phyloP scores from a whole-genome alignment of 1,140 invertebrate genomes.

The Watersipora subatra region DNA sequence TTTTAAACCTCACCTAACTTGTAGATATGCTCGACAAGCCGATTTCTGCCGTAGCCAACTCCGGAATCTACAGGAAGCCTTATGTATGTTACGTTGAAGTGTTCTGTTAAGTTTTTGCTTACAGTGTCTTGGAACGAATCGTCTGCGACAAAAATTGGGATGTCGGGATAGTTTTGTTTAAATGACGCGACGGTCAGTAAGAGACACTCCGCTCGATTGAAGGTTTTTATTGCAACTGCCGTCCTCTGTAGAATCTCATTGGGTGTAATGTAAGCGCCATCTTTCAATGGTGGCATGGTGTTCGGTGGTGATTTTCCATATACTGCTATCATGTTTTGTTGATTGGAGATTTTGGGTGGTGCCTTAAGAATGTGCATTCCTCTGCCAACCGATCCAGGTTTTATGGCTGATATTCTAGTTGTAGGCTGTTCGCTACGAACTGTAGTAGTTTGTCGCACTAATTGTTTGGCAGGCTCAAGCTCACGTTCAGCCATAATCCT shows the following conservation, averaged over 20 bases:
- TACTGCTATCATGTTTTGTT: no score
- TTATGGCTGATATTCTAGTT: no score
- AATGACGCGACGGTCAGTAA: not conserved
- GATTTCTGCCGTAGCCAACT: not conserved
- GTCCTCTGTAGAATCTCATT: not conserved
- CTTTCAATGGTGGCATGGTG: not conserved
- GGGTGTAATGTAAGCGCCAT: not conserved
- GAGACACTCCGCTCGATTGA: not conserved
- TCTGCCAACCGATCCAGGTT: no score
- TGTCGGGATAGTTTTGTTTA: not conserved
- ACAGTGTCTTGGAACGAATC: not conserved
- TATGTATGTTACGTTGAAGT: not conserved
- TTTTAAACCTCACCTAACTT: no score
- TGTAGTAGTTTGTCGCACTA: no score
- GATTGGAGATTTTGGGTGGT: no score
- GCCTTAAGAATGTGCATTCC: no score
- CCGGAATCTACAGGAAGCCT: not conserved
- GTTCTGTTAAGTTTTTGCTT: not conserved
- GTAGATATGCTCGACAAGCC: not conserved
- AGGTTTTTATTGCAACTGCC: conserved; percentile 1
- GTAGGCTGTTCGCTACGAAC: no score
- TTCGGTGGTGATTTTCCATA: not conserved
- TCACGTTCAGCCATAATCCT: no score
- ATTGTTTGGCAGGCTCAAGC: no score
- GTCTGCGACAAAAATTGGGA: not conserved